Percentiles rank a stretch among this genome's conserved stretches.
These are phyloP conservation scores for Eleutherodactylus coqui DNA, from an alignment of 2,797 vertebrate genomes.

Conservation along the genomic window DNA sequence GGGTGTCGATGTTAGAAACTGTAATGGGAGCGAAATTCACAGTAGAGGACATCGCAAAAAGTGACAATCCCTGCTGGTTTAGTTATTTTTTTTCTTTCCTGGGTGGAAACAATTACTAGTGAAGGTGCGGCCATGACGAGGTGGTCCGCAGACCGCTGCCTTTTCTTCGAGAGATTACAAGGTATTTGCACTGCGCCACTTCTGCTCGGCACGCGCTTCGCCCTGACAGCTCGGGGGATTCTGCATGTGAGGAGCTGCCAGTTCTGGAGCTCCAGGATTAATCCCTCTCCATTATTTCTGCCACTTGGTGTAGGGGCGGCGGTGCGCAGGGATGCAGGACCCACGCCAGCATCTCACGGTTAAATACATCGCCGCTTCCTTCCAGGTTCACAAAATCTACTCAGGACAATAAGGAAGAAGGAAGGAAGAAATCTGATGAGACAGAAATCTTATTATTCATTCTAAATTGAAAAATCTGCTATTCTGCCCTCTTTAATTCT, in stretches of 20 bases:
- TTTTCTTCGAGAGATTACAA: background rate
- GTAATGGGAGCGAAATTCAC: background rate
- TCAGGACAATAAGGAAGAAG: background rate
- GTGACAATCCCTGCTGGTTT: too few species aligned
- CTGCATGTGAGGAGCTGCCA: background rate
- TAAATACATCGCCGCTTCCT: background rate
- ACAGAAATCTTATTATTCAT: slow-evolving; percentile 31
- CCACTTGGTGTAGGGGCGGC: background rate
- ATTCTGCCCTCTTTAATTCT: slow-evolving; percentile 40
- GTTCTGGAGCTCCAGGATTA: background rate
- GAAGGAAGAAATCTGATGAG: slow-evolving; percentile 13
- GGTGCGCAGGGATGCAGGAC: background rate
- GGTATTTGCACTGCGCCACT: background rate
- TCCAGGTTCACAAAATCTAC: background rate
- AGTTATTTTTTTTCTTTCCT: too few species aligned
- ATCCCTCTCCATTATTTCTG: background rate
- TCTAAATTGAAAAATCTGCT: slow-evolving; percentile 35
- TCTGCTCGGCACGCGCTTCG: background rate
- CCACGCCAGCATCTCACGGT: background rate
- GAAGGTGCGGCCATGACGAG: background rate
- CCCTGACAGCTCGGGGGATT: background rate
- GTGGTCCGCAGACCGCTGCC: too few species aligned
- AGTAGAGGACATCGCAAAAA: background rate
- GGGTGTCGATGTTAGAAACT: background rate
- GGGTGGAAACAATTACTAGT: background rate